Evolutionary conservation across 2,113 vertebrate species (phyloP).

Genomic region (Pachycephala philippinensis): DNA sequence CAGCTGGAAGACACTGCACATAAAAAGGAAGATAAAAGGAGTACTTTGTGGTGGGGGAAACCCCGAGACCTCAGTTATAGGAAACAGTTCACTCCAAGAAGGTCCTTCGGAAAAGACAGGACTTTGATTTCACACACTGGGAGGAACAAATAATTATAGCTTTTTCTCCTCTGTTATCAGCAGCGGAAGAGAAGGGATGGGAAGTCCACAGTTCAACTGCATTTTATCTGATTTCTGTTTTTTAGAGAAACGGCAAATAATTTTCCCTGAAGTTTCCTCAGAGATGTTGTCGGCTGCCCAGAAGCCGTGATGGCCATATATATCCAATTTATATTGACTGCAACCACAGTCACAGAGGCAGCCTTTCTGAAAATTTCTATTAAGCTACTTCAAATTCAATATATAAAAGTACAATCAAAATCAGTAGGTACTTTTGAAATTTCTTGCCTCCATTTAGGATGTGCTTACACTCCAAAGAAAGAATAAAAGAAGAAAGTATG

Average conservation of each 20-base stretch:
- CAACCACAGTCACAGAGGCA: background rate
- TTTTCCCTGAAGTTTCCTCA: background rate
- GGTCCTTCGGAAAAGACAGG: background rate
- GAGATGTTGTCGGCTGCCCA: background rate
- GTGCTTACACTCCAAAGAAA: background rate
- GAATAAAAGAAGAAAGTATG: background rate
- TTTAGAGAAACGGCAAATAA: background rate
- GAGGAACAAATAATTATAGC: background rate
- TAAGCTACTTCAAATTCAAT: background rate
- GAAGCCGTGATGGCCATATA: fast-evolving
- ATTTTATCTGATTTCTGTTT: background rate
- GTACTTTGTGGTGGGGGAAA: conserved; percentile 15
- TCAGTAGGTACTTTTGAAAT: background rate
- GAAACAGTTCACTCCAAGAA: background rate
- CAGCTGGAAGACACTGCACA: background rate
- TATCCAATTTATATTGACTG: background rate
- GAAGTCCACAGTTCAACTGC: background rate
- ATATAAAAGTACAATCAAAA: background rate
- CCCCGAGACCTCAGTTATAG: background rate
- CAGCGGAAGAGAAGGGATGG: background rate
- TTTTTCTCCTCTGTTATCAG: background rate
- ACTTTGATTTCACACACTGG: background rate
- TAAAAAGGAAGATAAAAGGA: conserved; percentile 37
- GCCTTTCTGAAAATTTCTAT: background rate
- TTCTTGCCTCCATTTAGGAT: background rate